These are phyloP conservation scores for Terrapene triunguis DNA, from an alignment of 2,113 vertebrate species.

Conservation along the genomic window DNA sequence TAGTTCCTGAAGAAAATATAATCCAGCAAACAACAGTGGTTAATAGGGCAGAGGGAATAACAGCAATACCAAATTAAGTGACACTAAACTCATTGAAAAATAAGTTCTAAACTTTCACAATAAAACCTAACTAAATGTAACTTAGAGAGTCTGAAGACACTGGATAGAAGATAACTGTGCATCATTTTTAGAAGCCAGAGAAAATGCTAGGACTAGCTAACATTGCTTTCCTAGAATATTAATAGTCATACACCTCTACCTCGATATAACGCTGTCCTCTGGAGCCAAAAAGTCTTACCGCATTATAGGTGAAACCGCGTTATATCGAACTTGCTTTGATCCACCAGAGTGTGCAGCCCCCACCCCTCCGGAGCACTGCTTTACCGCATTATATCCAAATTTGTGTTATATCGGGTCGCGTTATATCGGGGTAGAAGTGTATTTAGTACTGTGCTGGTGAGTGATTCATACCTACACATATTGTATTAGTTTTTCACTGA, in stretches of 20 bases:
- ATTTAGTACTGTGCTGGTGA: not conserved
- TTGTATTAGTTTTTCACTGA: not conserved
- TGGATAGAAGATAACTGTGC: not conserved
- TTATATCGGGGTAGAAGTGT: too few relatives aligned
- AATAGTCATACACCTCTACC: not conserved
- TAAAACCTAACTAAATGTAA: not conserved
- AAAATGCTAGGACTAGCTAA: not conserved
- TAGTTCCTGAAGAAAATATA: conserved; percentile 5
- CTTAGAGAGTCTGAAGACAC: not conserved
- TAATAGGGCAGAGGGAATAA: not conserved
- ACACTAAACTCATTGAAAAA: conserved; percentile 14
- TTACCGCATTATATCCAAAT: too few relatives aligned
- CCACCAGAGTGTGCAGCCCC: too few relatives aligned
- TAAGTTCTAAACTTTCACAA: not conserved
- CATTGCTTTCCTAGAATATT: not conserved
- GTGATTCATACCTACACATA: not conserved
- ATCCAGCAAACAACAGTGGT: not conserved
- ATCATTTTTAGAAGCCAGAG: not conserved
- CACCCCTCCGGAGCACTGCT: too few relatives aligned
- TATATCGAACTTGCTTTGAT: too few relatives aligned
- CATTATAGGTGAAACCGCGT: too few relatives aligned
- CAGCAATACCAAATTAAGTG: not conserved
- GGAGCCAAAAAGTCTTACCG: too few relatives aligned
- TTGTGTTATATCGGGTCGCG: too few relatives aligned
- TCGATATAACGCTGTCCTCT: too few relatives aligned